A percentile compares a stretch with the other conserved stretches of the same genome.
These are phyloP conservation scores for Cebus imitator DNA, from an alignment of 2,113 vertebrate genomes.

Conservation along the genomic window DNA sequence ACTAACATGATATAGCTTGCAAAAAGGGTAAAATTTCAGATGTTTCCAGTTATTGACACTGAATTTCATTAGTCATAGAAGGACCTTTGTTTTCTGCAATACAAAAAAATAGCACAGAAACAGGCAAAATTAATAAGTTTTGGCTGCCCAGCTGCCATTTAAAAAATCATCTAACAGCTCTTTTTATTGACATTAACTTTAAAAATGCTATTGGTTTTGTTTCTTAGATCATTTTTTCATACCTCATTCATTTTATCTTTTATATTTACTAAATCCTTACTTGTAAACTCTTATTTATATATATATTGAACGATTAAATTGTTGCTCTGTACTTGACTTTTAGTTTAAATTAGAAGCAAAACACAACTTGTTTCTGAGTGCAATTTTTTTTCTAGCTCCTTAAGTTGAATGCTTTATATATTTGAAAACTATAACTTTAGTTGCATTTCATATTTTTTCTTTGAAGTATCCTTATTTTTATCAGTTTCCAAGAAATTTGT, in stretches of 20 bases:
- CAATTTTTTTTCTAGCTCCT: background rate
- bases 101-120: background rate
- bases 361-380: background rate
- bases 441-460: background rate
- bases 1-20: background rate
- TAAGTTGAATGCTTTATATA: background rate
- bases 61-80: background rate
- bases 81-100: background rate
- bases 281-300: background rate
- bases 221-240: background rate
- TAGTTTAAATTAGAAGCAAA: constrained; percentile 9
- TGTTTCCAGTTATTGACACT: background rate
- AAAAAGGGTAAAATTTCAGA: background rate
- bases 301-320: background rate
- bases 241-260: background rate
- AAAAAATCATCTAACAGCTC: background rate
- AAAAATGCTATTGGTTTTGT: background rate
- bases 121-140: background rate
- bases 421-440: constrained; percentile 1
- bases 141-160: background rate
- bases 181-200: background rate
- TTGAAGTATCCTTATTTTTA: background rate
- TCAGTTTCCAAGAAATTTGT: background rate
- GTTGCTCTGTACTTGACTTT: background rate
- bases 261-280: background rate